These are phyloP conservation scores for Mormyrops boulengeri DNA, from an alignment of 2,797 vertebrate species.

Conservation along the genomic window DNA sequence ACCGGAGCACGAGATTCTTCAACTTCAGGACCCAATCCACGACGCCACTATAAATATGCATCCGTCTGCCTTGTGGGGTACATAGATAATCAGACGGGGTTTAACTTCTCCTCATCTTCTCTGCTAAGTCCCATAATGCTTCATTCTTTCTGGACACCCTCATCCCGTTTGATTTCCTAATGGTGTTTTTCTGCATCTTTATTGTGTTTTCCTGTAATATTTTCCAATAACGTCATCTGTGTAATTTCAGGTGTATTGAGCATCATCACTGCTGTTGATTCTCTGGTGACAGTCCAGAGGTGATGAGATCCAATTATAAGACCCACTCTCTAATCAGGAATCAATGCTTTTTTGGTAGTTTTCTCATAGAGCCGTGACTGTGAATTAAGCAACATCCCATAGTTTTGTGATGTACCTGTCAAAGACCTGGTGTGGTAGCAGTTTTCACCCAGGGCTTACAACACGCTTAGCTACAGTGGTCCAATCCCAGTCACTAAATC, in stretches of 20 bases:
- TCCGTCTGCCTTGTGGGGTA: neutral
- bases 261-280: neutral
- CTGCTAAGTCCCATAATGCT: neutral
- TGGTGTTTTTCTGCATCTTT: neutral
- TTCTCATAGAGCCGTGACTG: neutral
- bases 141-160: neutral
- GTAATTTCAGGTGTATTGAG: neutral
- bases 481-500: neutral
- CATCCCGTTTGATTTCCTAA: neutral
- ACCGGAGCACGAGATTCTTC: neutral
- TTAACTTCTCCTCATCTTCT: neutral
- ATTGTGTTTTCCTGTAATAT: neutral
- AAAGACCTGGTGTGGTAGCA: neutral
- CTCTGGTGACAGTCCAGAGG: neutral
- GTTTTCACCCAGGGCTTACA: neutral
- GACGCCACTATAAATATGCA: neutral
- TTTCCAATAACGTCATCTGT: neutral
- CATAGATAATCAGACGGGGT: neutral
- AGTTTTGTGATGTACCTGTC: neutral
- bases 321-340: neutral
- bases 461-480: neutral
- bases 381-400: neutral
- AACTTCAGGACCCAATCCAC: neutral
- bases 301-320: neutral
- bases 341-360: neutral